A percentile compares a stretch with the other conserved stretches of the same genome.
phyloP scores from a whole-genome alignment of 2,888 invertebrate genomes.

The Erebia epiphron region DNA sequence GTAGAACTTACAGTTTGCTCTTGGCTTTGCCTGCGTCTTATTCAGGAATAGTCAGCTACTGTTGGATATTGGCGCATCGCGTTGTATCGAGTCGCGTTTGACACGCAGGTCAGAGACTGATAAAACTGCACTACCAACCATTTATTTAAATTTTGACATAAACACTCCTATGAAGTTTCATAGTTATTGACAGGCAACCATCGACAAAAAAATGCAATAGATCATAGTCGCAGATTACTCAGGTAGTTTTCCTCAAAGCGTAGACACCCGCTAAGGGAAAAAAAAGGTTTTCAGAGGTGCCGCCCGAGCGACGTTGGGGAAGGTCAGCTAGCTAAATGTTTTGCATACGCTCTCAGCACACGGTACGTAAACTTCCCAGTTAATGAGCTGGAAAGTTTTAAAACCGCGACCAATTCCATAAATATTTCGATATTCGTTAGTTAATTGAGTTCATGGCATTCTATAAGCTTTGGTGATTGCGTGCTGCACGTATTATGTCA shows the following conservation, averaged over 20 bases:
- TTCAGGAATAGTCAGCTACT: not conserved
- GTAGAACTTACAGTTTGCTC: not conserved
- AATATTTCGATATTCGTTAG: constrained; percentile 18
- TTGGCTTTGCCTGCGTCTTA: not conserved
- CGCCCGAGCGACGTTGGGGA: no score
- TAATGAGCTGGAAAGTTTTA: constrained; percentile 44
- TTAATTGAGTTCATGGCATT: constrained; percentile 17
- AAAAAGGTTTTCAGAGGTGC: no score
- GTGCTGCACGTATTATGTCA: constrained; percentile 15
- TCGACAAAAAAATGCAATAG: no score
- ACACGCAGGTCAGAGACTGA: no score
- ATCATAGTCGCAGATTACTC: no score
- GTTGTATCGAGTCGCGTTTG: no score
- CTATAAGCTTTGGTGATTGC: constrained; percentile 6
- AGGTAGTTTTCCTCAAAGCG: no score
- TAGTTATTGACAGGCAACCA: no score
- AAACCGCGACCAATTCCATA: constrained; percentile 6
- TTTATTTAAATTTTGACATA: no score
- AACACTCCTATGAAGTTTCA: no score
- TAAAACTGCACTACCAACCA: no score
- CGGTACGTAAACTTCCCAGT: constrained; percentile 56
- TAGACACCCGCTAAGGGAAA: no score
- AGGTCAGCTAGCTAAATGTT: not conserved
- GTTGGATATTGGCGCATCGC: not conserved
- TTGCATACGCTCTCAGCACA: not conserved